Base-by-base conservation (phyloP, 1,140 invertebrate species). In the Psilanteris sp. region DNA sequence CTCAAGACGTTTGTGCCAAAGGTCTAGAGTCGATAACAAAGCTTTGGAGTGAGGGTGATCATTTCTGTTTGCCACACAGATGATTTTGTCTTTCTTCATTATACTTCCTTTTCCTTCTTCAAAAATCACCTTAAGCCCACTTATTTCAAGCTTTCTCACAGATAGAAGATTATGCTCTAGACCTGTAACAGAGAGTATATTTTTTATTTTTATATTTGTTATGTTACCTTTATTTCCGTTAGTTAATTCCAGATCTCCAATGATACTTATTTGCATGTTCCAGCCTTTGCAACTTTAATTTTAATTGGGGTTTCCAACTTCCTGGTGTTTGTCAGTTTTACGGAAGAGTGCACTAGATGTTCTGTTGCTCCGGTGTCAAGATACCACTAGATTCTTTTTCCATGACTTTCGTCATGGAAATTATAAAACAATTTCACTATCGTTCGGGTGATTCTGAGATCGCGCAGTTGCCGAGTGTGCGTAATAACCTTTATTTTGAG, bases 121-220 rank as follows among this genome's bases (percentile, higher is more conserved):
- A 32, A 70, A 52, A 41, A 59, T 34, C n/a, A 77, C 26, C n/a
- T 9, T 20, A 16, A 59, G 41, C 24, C 50, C 61, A 16, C 44
- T 61, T 20, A 36, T 52, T 31, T 68, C 62, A 2, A 79, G 29
- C 13, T 36, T 57, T 37, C 48, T 46, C 10, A 77, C 74, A 4
- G 74, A 77, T 3, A 74, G 18, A 10, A 79, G 48, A 55, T 79
- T 29, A 2, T 10, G 11, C 3, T 10, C 27, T 5, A 29, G 6
- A 29, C 44, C 44, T 13, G 32, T 32, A 0, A 62, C 43, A 39
- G 7, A 62, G 9, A 62, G 13, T 26, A 61, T 22, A 37, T 61
- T 15, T 46, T 2, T 36, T 13, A 37, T 37, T 31, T 14, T 32
- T 20, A 34, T 34, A 5, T 32, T 6, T 14, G 20, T 48, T 48